A percentile compares a stretch with the other conserved stretches of the same genome.
phyloP scores from a whole-genome alignment of 2,888 invertebrate genomes.

The Sarcophaga carnaria region DNA sequence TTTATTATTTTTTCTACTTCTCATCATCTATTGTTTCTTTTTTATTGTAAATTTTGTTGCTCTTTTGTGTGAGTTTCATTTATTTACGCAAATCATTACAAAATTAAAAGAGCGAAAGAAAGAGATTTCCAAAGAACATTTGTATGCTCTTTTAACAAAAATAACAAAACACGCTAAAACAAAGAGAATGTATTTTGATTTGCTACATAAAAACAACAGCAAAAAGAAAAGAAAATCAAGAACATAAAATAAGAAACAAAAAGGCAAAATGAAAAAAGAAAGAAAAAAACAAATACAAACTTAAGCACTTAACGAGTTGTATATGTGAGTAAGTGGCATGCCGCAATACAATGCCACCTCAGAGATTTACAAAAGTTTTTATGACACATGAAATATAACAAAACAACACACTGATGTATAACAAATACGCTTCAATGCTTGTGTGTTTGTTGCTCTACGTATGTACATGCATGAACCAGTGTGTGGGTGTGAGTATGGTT shows the following conservation, averaged over 20 bases:
- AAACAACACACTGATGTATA: slow-evolving; percentile 60
- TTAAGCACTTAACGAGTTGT: slow-evolving; percentile 70
- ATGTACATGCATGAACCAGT: neutral
- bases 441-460: neutral
- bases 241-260: neutral
- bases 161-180: slow-evolving; percentile 32
- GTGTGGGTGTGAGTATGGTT: neutral
- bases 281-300: slow-evolving; percentile 52
- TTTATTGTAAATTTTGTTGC: neutral
- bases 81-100: slow-evolving; percentile 2
- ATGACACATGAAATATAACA: slow-evolving; percentile 68
- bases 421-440: slow-evolving; percentile 3
- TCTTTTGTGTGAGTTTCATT: slow-evolving; percentile 13
- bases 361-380: slow-evolving; percentile 70
- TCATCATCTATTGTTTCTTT: neutral
- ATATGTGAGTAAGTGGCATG: slow-evolving; percentile 70
- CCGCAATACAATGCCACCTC: slow-evolving; percentile 68
- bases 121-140: slow-evolving; percentile 46
- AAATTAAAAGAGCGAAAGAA: neutral
- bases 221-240: neutral
- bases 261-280: slow-evolving; percentile 16
- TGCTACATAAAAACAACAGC: slow-evolving; percentile 23
- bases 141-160: slow-evolving; percentile 54
- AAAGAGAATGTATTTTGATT: slow-evolving; percentile 57
- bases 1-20: neutral